Evolutionary conservation across 1,140 invertebrate genomes (phyloP).

Genomic region (Aphidius ervi): DNA sequence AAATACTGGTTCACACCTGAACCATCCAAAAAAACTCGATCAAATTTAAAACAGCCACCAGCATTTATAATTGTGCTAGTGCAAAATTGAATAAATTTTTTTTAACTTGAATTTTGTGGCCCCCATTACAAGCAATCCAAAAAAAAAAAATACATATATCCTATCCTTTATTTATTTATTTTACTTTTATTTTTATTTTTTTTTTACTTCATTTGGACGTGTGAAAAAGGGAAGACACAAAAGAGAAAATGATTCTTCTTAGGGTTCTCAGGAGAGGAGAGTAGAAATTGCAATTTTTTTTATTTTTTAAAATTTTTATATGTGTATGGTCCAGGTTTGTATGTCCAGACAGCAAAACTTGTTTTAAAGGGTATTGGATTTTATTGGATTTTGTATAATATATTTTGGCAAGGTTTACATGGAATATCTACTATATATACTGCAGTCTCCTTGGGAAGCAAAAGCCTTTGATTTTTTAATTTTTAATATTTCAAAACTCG

Average conservation of each 20-base stretch:
- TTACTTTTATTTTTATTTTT: conserved; percentile 25
- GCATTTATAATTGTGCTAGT: too few relatives aligned
- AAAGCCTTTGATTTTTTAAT: too few relatives aligned
- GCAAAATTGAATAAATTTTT: too few relatives aligned
- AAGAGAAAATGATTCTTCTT: conserved; percentile 43
- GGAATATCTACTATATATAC: not conserved
- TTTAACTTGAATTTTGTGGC: conserved; percentile 18
- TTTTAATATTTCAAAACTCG: too few relatives aligned
- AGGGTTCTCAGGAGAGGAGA: conserved; percentile 37
- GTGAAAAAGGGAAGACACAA: conserved; percentile 43
- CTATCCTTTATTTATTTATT: conserved; percentile 7
- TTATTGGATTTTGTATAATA: not conserved
- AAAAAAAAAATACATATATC: too few relatives aligned
- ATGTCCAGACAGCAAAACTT: conserved; percentile 39
- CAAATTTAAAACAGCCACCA: too few relatives aligned
- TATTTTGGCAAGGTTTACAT: not conserved
- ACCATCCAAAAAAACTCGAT: too few relatives aligned
- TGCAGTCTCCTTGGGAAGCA: too few relatives aligned
- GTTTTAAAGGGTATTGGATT: conserved; percentile 37
- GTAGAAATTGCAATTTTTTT: not conserved
- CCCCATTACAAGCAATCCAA: not conserved
- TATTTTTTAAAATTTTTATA: not conserved
- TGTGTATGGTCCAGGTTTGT: not conserved
- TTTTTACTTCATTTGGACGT: conserved; percentile 35
- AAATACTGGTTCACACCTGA: too few relatives aligned